Conservation (phyloP, 2,797 vertebrate genomes). For the Paguma larvata region DNA sequence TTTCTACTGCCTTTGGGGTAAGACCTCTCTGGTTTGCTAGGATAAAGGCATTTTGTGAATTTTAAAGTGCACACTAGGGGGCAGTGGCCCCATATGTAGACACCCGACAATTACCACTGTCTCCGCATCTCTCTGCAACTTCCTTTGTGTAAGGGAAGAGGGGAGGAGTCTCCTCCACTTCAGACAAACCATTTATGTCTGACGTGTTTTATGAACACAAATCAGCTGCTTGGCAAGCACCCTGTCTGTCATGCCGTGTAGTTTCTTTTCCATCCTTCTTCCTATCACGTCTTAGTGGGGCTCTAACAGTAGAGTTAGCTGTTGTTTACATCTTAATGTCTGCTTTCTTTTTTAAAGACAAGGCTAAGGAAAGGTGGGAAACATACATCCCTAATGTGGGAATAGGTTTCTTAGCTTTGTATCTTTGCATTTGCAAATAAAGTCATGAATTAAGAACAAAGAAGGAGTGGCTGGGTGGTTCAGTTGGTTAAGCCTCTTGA, state of each 20-base stretch:
- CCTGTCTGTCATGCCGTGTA: neutral
- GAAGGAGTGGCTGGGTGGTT: neutral
- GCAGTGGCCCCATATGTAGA: constrained; percentile 59
- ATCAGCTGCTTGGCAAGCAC: neutral
- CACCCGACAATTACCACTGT: neutral
- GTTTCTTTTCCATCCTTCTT: neutral
- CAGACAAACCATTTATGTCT: neutral
- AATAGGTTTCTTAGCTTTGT: neutral
- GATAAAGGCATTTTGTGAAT: neutral
- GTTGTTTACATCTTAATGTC: neutral
- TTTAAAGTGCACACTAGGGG: constrained; percentile 70
- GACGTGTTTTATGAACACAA: neutral
- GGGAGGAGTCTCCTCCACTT: neutral
- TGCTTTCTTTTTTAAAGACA: constrained; percentile 45
- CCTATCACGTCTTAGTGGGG: neutral
- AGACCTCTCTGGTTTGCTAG: neutral
- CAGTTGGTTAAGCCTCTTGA: too few relatives aligned
- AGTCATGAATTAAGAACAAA: neutral
- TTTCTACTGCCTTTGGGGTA: neutral
- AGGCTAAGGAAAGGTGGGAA: neutral
- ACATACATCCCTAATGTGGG: neutral
- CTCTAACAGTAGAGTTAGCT: neutral
- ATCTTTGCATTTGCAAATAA: constrained; percentile 4
- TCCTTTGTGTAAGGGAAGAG: neutral
- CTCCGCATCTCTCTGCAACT: neutral